Percentiles rank a stretch among this genome's conserved stretches.
phyloP scores from a whole-genome alignment of 2,797 vertebrate species.

The Oryzias dopingdopingensis region DNA sequence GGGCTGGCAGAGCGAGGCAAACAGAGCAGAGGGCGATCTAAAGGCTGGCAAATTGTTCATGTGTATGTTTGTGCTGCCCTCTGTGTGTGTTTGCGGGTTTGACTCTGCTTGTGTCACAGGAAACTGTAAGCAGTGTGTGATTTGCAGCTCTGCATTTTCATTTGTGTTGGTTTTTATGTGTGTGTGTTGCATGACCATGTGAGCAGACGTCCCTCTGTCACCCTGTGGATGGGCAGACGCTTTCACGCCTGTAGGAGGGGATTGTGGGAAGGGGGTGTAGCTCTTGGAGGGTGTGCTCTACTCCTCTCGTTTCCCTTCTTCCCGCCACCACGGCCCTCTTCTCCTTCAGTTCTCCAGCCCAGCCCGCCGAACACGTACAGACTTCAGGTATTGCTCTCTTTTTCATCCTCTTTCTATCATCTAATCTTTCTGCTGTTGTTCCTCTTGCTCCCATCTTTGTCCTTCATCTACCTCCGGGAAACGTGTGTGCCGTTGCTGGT shows the following conservation, averaged over 20 bases:
- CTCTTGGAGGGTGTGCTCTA: conserved; percentile 75
- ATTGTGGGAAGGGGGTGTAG: conserved; percentile 77
- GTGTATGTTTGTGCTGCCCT: conserved; percentile 56
- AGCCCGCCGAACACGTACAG: conserved; percentile 62
- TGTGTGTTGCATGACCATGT: conserved; percentile 48
- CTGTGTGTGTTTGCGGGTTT: conserved; percentile 24
- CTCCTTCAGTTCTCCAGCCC: conserved; percentile 70
- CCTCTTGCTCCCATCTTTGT: conserved; percentile 45
- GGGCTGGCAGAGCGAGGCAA: conserved; percentile 77
- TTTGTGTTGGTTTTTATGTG: conserved; percentile 43
- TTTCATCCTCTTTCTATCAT: conserved; percentile 53
- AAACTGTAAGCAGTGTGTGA: conserved; percentile 36
- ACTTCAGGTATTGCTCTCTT: conserved; percentile 78
- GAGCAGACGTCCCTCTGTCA: conserved; percentile 75
- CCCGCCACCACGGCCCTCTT: conserved; percentile 77
- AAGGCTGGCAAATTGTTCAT: conserved; percentile 73
- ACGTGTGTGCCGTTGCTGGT: conserved; percentile 55
- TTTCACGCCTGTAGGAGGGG: conserved; percentile 76
- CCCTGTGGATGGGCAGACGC: conserved; percentile 69
- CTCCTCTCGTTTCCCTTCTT: conserved; percentile 76
- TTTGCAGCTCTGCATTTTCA: conserved; percentile 31
- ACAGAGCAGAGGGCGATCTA: conserved; percentile 76
- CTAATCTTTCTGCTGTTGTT: conserved; percentile 37
- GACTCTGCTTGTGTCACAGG: conserved; percentile 33
- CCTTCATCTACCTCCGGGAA: conserved; percentile 64